phyloP scores from a whole-genome alignment of 1,140 invertebrate genomes.

The Hylaeus anthracinus region DNA sequence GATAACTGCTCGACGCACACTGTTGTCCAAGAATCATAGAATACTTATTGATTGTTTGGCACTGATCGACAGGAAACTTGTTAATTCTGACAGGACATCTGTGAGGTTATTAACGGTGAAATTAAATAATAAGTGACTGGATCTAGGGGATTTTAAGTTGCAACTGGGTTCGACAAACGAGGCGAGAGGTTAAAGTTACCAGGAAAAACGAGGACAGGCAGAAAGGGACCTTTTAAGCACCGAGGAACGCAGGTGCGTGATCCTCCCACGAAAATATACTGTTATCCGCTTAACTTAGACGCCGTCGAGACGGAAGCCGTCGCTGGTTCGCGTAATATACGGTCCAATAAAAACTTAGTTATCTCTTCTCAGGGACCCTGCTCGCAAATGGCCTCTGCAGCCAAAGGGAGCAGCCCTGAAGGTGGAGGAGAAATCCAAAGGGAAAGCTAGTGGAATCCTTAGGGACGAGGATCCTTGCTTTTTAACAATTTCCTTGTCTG shows the following conservation, averaged over 20 bases:
- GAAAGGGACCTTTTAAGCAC: conserved; percentile 28
- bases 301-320: conserved; percentile 77
- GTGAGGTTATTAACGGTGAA: too few species aligned
- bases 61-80: too few species aligned
- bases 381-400: neutral
- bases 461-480: conserved; percentile 40
- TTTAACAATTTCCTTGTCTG: conserved; percentile 74
- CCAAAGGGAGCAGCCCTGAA: conserved; percentile 25
- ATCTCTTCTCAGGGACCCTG: conserved; percentile 50
- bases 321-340: conserved; percentile 73
- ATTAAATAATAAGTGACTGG: too few species aligned
- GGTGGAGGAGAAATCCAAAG: neutral
- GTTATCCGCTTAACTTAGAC: conserved; percentile 79
- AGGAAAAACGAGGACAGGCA: neutral
- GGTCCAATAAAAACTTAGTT: conserved; percentile 80
- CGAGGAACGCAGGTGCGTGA: conserved; percentile 70
- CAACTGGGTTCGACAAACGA: neutral
- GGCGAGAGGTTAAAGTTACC: conserved; percentile 28
- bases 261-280: conserved; percentile 75
- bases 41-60: too few species aligned
- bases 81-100: too few species aligned
- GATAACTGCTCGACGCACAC: too few species aligned
- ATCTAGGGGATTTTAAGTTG: too few species aligned
- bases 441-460: too few species aligned
- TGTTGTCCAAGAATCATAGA: too few species aligned